Conservation (phyloP, 35 echinoderm and acorn worm genomes). For the Amphiura filiformis region DNA sequence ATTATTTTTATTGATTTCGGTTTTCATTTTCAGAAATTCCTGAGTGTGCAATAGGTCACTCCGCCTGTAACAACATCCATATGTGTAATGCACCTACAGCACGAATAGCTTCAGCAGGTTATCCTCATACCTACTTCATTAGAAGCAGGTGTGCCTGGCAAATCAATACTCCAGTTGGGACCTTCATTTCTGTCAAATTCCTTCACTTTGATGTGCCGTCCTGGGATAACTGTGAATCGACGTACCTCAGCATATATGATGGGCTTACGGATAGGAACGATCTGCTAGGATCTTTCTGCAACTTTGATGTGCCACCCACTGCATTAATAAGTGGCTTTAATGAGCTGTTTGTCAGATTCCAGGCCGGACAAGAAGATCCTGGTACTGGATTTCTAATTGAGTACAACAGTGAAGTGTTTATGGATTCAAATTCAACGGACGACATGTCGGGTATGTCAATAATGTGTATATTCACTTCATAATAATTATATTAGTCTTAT, state of each 20-base stretch:
- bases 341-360: slow-evolving; percentile 17
- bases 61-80: background rate
- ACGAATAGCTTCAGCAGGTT: slow-evolving; percentile 48
- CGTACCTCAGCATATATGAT: slow-evolving; percentile 17
- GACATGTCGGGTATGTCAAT: background rate
- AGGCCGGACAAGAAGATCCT: background rate
- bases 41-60: background rate
- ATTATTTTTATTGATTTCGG: background rate
- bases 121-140: slow-evolving; percentile 30
- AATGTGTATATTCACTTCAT: background rate
- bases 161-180: slow-evolving; percentile 36
- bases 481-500: too few species aligned
- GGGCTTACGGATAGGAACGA: background rate
- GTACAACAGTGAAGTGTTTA: background rate
- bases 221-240: background rate
- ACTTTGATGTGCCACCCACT: background rate
- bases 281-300: slow-evolving; percentile 31
- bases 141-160: slow-evolving; percentile 44
- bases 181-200: slow-evolving; percentile 61
- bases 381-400: slow-evolving; percentile 40
- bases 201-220: slow-evolving; percentile 48
- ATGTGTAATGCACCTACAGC: slow-evolving; percentile 33
- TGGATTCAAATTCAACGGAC: background rate
- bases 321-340: slow-evolving; percentile 32
- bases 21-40: background rate